Evolutionary conservation across 1,140 invertebrate genomes (phyloP), one percentile per base, ranked within the genome.

Genomic region (Ceratina calcarata): DNA sequence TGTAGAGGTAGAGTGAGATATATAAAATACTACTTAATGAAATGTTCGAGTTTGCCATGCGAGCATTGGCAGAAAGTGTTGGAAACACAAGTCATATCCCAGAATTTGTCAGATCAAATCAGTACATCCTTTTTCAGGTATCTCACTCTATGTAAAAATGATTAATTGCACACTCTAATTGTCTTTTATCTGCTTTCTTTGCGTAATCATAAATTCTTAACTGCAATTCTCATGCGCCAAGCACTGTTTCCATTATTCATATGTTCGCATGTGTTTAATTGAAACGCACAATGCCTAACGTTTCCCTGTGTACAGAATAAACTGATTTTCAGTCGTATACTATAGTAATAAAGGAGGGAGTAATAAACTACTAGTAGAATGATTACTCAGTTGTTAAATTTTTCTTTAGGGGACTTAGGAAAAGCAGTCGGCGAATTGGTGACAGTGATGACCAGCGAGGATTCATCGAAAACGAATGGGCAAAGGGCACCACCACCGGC

Each of bases 391-490:
- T 45, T 45, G 4, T n/a, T 10, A 71, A 55, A 8, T 76, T 72
- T 57, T 79, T 89, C 94, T 94, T 12, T 92, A 95, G 97, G 96
- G 90, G 97, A 98, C 90, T 93, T 98, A 83, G 96, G 96, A 32
- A 96, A 96, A 93, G 97, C 96, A 76, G 96, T 98, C 66, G 96
- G 97, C 88, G 95, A 97, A 90, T 93, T 98, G 85, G 97, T 98
- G 79, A 97, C 96, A 73, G 96, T 97, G 55, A 98, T 98, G 95
- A 97, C 96, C 68, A 96, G 97, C 88, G 96, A 97, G 86, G 94
- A 95, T 65, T 73, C 86, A 65, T 81, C 90, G 45, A 92, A 91
- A 80, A 88, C 89, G 67, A 92, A 93, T 77, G 91, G 91, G 51
- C 89, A 92, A 68, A 89, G 91, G 79, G 89, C 90, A 60, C 88